Evolutionary conservation across 92 coral and sea anemone species (phyloP).

Genomic region (Virgularia gustaviana): DNA sequence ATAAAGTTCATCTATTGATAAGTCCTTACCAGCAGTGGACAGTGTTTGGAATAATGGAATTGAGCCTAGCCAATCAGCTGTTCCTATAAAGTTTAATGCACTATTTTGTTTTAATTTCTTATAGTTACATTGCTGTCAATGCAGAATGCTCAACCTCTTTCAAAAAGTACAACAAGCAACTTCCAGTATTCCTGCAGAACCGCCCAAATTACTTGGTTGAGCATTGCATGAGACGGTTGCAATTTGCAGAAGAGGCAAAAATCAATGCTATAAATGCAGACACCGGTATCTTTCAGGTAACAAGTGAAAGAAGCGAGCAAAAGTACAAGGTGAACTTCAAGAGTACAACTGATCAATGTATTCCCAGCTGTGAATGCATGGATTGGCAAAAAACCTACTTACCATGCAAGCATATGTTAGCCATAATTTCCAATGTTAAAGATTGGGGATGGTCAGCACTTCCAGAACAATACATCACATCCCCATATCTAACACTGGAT

Average conservation of each 20-base stretch:
- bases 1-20: too few species aligned
- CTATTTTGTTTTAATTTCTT: background rate
- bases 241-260: background rate
- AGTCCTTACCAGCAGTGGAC: background rate
- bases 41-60: background rate
- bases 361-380: constrained; percentile 43
- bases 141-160: background rate
- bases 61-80: background rate
- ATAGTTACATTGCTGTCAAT: constrained; percentile 12
- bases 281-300: constrained; percentile 3
- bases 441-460: constrained; percentile 47
- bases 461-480: constrained; percentile 38
- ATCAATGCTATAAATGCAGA: background rate
- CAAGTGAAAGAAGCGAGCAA: background rate
- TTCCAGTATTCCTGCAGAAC: constrained; percentile 13
- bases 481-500: constrained; percentile 46
- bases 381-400: constrained; percentile 37
- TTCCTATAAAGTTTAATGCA: too few species aligned
- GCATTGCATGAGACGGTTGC: constrained; percentile 21
- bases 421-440: constrained; percentile 18
- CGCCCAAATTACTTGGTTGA: constrained; percentile 15
- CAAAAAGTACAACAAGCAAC: background rate
- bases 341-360: background rate
- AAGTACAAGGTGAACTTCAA: constrained; percentile 32
- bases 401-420: constrained; percentile 57